These are phyloP conservation scores for Chrysina gloriosa DNA, from an alignment of 2,888 invertebrate species.

Conservation along the genomic window DNA sequence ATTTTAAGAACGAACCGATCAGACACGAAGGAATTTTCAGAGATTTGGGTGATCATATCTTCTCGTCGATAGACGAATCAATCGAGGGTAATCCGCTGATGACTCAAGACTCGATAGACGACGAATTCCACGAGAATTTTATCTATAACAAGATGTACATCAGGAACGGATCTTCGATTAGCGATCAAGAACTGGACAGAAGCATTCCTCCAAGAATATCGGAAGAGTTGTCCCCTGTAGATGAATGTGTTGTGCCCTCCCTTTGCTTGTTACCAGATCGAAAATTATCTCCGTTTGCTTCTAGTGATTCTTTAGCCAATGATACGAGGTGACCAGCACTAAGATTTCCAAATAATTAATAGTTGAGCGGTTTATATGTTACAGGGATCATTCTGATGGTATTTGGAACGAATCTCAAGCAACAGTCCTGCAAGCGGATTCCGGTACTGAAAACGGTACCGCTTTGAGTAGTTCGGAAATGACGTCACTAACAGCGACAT, in stretches of 20 bases:
- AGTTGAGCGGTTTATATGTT: constrained; percentile 43
- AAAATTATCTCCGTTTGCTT: constrained; percentile 79
- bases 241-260: constrained; percentile 67
- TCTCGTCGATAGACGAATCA: constrained; percentile 58
- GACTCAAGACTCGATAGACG: constrained; percentile 68
- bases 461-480: constrained; percentile 68
- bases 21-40: constrained; percentile 71
- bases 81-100: constrained; percentile 54
- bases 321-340: constrained; percentile 68
- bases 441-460: constrained; percentile 74
- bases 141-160: constrained; percentile 79
- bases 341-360: constrained; percentile 27
- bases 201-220: constrained; percentile 49
- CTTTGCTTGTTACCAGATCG: constrained; percentile 64
- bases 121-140: constrained; percentile 86
- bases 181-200: constrained; percentile 58
- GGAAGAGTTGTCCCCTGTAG: constrained; percentile 63
- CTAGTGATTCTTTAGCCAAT: constrained; percentile 85
- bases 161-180: constrained; percentile 70
- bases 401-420: constrained; percentile 92
- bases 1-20: constrained; percentile 70
- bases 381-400: constrained; percentile 84
- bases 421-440: constrained; percentile 82
- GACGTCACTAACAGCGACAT: constrained; percentile 62
- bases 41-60: constrained; percentile 58